Base-by-base conservation (phyloP, 2,797 vertebrate genomes). In the Meda fulgida region DNA sequence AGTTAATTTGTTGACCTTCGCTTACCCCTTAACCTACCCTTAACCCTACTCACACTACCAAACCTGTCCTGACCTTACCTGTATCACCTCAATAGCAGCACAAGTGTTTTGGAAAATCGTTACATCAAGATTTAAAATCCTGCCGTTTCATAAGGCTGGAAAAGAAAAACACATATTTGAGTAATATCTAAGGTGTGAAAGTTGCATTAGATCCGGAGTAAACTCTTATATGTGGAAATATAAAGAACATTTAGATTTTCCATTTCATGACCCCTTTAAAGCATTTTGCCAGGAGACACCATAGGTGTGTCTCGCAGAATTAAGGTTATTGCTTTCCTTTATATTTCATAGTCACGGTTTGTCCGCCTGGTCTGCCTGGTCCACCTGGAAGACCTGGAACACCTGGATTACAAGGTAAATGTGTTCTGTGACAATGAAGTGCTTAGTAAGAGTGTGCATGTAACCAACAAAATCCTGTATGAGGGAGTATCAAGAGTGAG, bases 301-400 rank as follows among this genome's bases (percentile, higher is more conserved):
- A 13, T 26, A 77, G 21, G 0, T 40, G 23, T 58, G 34, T 58
- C 34, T 23, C 53, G 26, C 7, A 77, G 7, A 58, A 69, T 29
- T 13, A 10, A 63, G 9, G 18, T 55, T 48, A 34, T 21, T n/a
- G 0, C 72, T 36, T 46, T 76, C 40, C 9, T 82, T 46, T 78
- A 9, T 80, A 21, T 81, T 71, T 16, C n/a, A 58, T 23, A 88
- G 89, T 58, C 29, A 34, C 77, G 43, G 75, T 78, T 80, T 83
- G 88, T 58, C 69, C 72, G 1, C 76, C 80, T 38, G 88, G 88
- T 80, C 85, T 71, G 58, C 4, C 11, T 29, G 89, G 88, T 23
- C 26, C 67, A 13, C 63, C 80, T 48, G 88, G 88, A 78, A 81
- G 58, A 69, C 14, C 13, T 26, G 89, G 88, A n/a, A 9, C n/a